phyloP scores from a whole-genome alignment of 2,113 vertebrate species.

The Eptesicus fuscus region DNA sequence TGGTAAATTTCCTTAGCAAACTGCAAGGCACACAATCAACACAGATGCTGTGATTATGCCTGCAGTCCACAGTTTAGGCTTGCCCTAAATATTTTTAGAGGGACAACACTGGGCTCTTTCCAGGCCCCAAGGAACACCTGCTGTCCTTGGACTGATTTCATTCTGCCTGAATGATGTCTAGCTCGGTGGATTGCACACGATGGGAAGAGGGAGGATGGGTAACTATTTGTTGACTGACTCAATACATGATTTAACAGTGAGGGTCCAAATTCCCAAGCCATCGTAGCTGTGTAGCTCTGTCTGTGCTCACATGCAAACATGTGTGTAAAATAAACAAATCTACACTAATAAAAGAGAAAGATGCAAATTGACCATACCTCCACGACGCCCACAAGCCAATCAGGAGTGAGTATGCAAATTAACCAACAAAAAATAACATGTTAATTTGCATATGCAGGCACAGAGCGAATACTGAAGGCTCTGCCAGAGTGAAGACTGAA shows the following conservation, averaged over 20 bases:
- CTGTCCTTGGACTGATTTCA: background rate
- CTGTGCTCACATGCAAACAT: background rate
- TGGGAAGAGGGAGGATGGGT: background rate
- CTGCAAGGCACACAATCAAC: background rate
- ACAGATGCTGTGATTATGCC: background rate
- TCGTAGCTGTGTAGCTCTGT: background rate
- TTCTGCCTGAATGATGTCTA: background rate
- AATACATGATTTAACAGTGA: background rate
- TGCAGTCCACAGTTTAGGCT: background rate
- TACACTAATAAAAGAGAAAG: too few relatives aligned
- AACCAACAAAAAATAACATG: too few relatives aligned
- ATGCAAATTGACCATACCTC: too few relatives aligned
- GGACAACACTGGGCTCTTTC: background rate
- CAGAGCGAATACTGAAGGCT: too few relatives aligned
- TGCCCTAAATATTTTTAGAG: background rate
- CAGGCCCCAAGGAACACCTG: background rate
- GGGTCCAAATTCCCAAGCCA: background rate
- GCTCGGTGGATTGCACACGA: background rate
- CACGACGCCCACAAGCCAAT: too few relatives aligned
- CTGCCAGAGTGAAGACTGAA: too few relatives aligned
- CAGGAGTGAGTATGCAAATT: too few relatives aligned
- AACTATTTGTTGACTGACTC: background rate
- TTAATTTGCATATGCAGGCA: too few relatives aligned
- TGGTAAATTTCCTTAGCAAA: conserved; percentile 4
- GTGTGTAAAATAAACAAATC: background rate